phyloP scores from a whole-genome alignment of 1,140 invertebrate species.

The Zaprionus nigranus region DNA sequence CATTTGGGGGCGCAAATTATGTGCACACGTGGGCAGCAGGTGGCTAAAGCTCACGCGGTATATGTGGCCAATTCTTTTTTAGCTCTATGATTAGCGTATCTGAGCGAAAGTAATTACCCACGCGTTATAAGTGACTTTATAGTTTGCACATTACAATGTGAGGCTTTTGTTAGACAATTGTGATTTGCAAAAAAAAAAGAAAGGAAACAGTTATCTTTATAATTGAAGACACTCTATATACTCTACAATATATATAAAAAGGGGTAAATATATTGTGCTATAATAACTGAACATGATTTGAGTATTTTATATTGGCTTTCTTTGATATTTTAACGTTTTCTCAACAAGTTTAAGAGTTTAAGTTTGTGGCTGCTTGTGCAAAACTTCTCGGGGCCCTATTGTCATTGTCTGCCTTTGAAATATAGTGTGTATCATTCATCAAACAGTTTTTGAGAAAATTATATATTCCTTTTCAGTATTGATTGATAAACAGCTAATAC shows the following conservation, averaged over 20 bases:
- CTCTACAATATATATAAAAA: neutral
- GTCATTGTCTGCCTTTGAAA: no score
- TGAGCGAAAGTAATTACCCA: neutral
- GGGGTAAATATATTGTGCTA: no score
- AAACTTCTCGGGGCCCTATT: no score
- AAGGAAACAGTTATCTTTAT: neutral
- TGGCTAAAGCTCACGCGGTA: conserved; percentile 18
- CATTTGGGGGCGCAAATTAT: conserved; percentile 10
- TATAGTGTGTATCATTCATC: no score
- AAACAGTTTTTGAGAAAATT: no score
- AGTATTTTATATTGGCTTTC: no score
- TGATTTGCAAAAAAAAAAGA: neutral
- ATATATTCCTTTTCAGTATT: no score
- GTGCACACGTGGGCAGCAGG: conserved; percentile 31
- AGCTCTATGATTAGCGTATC: conserved; percentile 26
- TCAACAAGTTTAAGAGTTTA: no score
- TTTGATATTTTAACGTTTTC: no score
- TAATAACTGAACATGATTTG: neutral
- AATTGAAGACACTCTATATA: neutral
- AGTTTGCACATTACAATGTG: conserved; percentile 6
- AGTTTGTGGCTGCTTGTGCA: no score
- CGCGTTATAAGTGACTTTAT: neutral
- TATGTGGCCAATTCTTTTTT: conserved; percentile 5
- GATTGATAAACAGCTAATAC: no score
- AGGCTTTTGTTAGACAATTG: neutral